Percentiles rank a stretch among this genome's conserved stretches.
Conservation (phyloP, 2,797 vertebrate genomes). For the Myotis pilosus region DNA sequence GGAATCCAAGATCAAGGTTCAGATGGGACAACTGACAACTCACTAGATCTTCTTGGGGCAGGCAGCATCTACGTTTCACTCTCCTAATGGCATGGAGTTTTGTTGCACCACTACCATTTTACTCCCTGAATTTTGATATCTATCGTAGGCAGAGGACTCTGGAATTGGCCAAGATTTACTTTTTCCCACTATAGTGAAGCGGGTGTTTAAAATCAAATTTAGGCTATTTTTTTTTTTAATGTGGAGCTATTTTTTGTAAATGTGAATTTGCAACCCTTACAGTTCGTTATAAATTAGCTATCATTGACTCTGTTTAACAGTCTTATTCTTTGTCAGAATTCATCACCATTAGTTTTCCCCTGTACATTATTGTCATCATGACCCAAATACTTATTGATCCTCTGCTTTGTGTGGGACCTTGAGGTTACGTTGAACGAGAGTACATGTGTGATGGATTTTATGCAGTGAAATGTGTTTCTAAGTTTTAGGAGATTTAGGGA, state of each 20-base stretch:
- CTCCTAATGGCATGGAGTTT: not conserved
- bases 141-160: not conserved
- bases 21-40: not conserved
- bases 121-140: not conserved
- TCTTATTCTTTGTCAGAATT: not conserved
- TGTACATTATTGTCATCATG: not conserved
- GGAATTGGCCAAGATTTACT: not conserved
- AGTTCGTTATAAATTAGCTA: not conserved
- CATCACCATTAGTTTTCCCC: not conserved
- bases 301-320: not conserved
- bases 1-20: not conserved
- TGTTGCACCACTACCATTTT: not conserved
- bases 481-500: conserved; percentile 1
- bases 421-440: not conserved
- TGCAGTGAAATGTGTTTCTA: not conserved
- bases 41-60: not conserved
- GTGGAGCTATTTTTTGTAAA: not conserved
- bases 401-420: not conserved
- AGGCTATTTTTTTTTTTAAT: not conserved
- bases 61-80: not conserved
- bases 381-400: not conserved
- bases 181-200: not conserved
- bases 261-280: not conserved
- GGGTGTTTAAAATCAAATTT: not conserved
- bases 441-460: not conserved